Evolutionary conservation across 2,797 vertebrate species (phyloP), one percentile per base, ranked within the genome.

Genomic region (Oreonectes daqikongensis): DNA sequence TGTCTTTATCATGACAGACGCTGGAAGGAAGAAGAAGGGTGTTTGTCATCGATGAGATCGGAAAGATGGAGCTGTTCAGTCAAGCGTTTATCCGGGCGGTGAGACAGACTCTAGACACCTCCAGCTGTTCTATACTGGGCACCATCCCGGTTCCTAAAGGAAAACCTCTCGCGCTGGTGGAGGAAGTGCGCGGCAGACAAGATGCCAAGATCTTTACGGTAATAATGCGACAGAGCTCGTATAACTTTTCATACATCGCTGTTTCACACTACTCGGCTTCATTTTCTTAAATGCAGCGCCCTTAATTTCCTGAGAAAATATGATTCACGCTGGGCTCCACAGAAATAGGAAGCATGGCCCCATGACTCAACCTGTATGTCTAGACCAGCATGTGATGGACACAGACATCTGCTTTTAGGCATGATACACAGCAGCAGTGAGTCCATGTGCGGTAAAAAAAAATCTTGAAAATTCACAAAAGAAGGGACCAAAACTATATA

Each of bases 101-200:
- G 84, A 93, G 85, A 66, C 93, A 94, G 83, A 87, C 81, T 0
- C 87, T 99, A 77, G 91, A 92, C 26, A 60, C 77, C 57, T 84
- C 92, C 0, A 84, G 86, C 30, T 91, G 89, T 11, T 72, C 92
- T 11, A 60, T 98, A 69, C 90, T 99, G 70, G 97, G 97, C 83
- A 98, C 96, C 59, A 95, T 99, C 87, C 97, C 97, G 2, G 1
- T 94, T 68, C 93, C 94, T 0, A 98, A 94, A 88, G 95, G 95
- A 44, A 96, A 92, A 84, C 93, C 94, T 0, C 90, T 98, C 79
- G 92, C 86, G 26, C 91, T 98, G 10, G 96, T 99, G 72, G 97
- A 98, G 85, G 96, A 99, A 85, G 95, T 99, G 84, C 91, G 95
- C 78, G 87, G 69, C 86, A 90, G 96, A 68, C 86, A 81, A 1